Base-by-base conservation (phyloP, 1,140 invertebrate genomes). In the Pseudomyrmex sp. region DNA sequence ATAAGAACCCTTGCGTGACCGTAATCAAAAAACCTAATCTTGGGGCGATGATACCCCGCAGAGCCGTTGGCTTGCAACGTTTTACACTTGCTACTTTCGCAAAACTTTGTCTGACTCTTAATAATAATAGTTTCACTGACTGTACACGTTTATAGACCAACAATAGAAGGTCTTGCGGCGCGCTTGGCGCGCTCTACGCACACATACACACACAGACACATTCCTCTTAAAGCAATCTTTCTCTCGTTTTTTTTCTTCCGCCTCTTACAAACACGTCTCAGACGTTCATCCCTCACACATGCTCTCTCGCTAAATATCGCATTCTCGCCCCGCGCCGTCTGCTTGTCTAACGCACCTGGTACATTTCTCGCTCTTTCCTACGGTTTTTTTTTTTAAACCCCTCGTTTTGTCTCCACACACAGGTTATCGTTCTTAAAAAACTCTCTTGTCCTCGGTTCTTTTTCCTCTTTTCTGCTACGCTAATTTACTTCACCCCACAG, bases 61-160 rank as follows among this genome's bases (percentile, higher is more conserved):
- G 87, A 90, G 84, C 88, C 88, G 68, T 85, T 79, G 75, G 58
- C 74, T 61, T 84, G 69, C 74, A 88, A 85, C 82, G 23, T 85
- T 85, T 87, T 82, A 82, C 73, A 82, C 80, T 83, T 56, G 69
- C 83, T 86, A 84, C 69, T 80, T 82, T 80, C 85, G 72, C 88
- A 90, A 90, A 90, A 92, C 91, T 91, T 76, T 91, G 91, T 88
- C 92, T 93, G 92, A 94, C 91, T 90, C 94, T 94, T 94, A 94
- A 94, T 94, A 93, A 94, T 94, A 94, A 94, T 94, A 94, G 93
- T 93, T 94, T 94, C 92, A 93, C 93, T 94, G 94, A 94, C 94
- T 94, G 93, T 94, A 94, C 93, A 94, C 92, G 92, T 93, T 90
- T 94, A 94, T 93, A 94, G 94, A 94, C 94, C 94, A 94, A 94